A percentile compares a stretch with the other conserved stretches of the same genome.
Evolutionary conservation across 2,888 invertebrate genomes (phyloP).

Genomic region (Nasonovia ribisnigri): DNA sequence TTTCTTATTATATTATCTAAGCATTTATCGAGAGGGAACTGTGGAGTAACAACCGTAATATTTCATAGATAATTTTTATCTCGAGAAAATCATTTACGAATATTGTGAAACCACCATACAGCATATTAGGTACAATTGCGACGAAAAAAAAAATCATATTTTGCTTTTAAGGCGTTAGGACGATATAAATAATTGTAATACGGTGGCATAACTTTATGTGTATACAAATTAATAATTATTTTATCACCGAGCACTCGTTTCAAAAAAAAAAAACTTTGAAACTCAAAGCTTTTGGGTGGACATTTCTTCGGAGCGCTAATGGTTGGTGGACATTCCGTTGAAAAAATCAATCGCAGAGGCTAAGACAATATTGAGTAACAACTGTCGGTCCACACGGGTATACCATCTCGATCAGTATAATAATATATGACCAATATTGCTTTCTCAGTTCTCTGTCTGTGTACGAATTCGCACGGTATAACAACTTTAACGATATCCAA

Average conservation of each 20-base stretch:
- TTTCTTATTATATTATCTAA: too few species aligned
- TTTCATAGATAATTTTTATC: too few species aligned
- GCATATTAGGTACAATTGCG: background rate
- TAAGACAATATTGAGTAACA: background rate
- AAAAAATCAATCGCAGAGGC: background rate
- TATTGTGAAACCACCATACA: background rate
- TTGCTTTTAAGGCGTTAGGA: background rate
- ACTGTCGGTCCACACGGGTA: background rate
- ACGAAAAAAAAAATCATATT: background rate
- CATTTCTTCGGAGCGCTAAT: background rate
- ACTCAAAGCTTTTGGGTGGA: background rate
- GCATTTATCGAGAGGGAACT: too few species aligned
- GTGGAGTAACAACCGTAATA: too few species aligned
- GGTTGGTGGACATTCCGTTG: background rate
- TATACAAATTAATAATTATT: conserved; percentile 11
- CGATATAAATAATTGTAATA: too few species aligned
- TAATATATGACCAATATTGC: too few species aligned
- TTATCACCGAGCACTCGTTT: too few species aligned
- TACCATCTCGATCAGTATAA: background rate
- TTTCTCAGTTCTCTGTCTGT: too few species aligned
- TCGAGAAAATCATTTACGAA: background rate
- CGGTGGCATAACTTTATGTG: background rate
- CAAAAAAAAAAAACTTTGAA: background rate
- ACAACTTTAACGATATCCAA: background rate
- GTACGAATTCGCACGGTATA: too few species aligned